Base-by-base conservation (phyloP, 2,888 invertebrate genomes). In the Aphelenchoides bicaudatus region DNA sequence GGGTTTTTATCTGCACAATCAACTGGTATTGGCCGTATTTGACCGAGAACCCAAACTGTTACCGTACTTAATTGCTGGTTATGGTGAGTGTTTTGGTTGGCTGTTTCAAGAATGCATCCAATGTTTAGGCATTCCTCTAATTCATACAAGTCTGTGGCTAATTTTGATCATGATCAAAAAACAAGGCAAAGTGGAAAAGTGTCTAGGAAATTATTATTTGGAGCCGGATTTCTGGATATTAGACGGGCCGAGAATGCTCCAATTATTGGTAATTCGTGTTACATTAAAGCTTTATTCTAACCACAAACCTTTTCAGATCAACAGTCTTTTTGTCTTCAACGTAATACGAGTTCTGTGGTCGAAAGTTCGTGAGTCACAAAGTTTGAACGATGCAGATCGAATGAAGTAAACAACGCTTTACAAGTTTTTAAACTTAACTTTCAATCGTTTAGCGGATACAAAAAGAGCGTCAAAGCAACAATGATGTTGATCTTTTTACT, bases 1-100 rank as follows among this genome's bases (percentile, higher is more conserved):
- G 80, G 93, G 92, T 0, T 83, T 91, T 13, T 90, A 90, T 78
- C 82, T 94, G 25, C 88, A 92, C 80, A 86, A 89, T 80, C 86
- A 91, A 37, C 78, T 83, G 38, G 82, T 82, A 1, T 88, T 90
- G 16, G 84, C 85, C 56, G 83, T 84, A 13, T 84, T 84, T 73
- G 79, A 79, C 16, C 76, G 79, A 21, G 80, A 80, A 56, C 81
- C 82, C 1, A 80, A 80, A 81, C 72, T 74, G 77, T 72, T 37
- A 30, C 52, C 52, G 6, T 72, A 61, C 49, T 39, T 66, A 6
- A 6, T 67, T 19, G 39, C 56, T n/a, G 63, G 58, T 16, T 58
- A 70, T 50, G 56, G 63, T 62, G 29, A 23, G 25, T 8, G 16
- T 19, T 28, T 64, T 47, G 2, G 37, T 5, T 47, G 19, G 38